phyloP scores from a whole-genome alignment of 2,113 vertebrate genomes.

The Gallinago media region DNA sequence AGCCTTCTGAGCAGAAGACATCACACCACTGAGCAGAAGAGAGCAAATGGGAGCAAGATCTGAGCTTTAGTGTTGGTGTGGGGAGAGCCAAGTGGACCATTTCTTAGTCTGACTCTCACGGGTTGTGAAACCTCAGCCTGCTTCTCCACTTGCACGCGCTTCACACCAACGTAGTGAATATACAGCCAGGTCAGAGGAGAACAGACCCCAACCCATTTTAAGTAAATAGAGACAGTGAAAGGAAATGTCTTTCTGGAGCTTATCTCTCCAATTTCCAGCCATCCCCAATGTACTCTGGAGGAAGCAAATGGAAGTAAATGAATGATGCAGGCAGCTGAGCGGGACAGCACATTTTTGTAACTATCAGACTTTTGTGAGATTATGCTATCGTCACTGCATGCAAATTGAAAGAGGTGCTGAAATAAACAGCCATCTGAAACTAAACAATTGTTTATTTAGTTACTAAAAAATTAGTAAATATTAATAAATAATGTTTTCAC shows the following conservation, averaged over 20 bases:
- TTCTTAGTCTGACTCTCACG: neutral
- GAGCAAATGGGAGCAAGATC: neutral
- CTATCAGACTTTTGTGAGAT: neutral
- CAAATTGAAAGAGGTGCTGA: neutral
- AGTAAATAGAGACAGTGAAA: neutral
- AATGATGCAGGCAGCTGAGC: neutral
- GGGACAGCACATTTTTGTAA: fast-evolving
- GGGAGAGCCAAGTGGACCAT: neutral
- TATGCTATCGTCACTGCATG: neutral
- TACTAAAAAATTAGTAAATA: neutral
- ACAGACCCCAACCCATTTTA: fast-evolving
- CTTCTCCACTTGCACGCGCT: fast-evolving
- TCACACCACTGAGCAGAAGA: neutral
- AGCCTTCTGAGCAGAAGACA: neutral
- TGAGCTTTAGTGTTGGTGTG: neutral
- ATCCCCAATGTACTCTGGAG: fast-evolving
- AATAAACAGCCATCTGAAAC: neutral
- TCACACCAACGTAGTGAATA: neutral
- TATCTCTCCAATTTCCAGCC: neutral
- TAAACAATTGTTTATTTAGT: neutral
- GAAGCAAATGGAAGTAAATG: neutral
- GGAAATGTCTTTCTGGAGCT: neutral
- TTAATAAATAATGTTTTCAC: neutral
- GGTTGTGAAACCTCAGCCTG: neutral
- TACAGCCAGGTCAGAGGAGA: neutral